These are phyloP conservation scores for Rhamnusium bicolor DNA, from an alignment of 2,888 invertebrate species.

Conservation along the genomic window DNA sequence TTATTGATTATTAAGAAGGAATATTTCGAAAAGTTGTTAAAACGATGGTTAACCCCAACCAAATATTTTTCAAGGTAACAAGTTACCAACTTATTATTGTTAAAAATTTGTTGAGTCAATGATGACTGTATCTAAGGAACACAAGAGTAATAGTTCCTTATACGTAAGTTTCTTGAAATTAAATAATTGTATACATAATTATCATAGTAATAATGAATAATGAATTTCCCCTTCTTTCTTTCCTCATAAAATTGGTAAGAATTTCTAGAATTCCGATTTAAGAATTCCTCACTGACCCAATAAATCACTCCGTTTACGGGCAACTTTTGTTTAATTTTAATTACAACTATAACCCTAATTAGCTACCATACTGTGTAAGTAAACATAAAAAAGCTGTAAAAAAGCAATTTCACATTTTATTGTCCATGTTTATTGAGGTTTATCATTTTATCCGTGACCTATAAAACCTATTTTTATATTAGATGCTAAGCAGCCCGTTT, in stretches of 20 bases:
- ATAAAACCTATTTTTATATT: constrained; percentile 18
- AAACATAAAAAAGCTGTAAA: constrained; percentile 17
- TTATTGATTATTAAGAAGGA: no score
- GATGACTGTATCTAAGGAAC: no score
- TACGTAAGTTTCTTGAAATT: no score
- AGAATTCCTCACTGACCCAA: background rate
- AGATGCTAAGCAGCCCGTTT: constrained; percentile 4
- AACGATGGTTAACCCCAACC: no score
- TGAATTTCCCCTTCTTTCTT: no score
- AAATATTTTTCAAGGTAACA: no score
- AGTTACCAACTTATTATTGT: no score
- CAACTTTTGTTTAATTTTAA: background rate
- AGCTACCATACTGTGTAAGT: background rate
- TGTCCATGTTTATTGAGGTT: constrained; percentile 2
- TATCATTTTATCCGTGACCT: constrained; percentile 3
- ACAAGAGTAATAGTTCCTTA: no score
- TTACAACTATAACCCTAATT: constrained; percentile 1
- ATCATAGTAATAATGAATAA: no score
- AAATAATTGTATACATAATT: no score
- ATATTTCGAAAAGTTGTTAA: no score
- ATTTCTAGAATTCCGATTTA: background rate
- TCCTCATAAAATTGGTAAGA: background rate
- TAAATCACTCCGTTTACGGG: background rate
- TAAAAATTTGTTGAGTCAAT: no score
- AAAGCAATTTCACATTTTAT: constrained; percentile 5